Evolutionary conservation across 2,797 vertebrate genomes (phyloP).

Genomic region (Danionella dracula): DNA sequence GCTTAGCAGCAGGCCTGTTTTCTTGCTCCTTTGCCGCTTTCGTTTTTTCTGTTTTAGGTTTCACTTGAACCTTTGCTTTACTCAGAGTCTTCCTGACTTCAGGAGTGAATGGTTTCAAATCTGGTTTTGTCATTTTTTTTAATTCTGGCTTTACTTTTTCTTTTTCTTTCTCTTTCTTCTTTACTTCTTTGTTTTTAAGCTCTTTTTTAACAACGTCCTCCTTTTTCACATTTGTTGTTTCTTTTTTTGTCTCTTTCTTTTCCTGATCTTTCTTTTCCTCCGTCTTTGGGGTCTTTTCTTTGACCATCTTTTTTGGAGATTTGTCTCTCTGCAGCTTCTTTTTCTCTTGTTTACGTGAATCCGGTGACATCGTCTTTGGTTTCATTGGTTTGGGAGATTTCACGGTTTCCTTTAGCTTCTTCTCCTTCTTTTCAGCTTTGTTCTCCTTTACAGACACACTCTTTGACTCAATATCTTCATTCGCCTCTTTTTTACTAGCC

Average conservation of each 20-base stretch:
- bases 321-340: slow-evolving; percentile 88
- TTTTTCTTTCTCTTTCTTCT: slow-evolving; percentile 84
- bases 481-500: slow-evolving; percentile 77
- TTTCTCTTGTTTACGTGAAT: slow-evolving; percentile 82
- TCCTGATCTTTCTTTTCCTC: slow-evolving; percentile 98
- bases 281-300: slow-evolving; percentile 84
- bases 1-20: slow-evolving; percentile 65
- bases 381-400: slow-evolving; percentile 82
- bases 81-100: slow-evolving; percentile 94
- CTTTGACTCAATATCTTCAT: slow-evolving; percentile 80
- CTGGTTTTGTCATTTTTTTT: slow-evolving; percentile 88
- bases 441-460: slow-evolving; percentile 79
- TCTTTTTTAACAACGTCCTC: slow-evolving; percentile 81
- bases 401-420: slow-evolving; percentile 79
- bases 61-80: slow-evolving; percentile 87
- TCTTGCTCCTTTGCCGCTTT: slow-evolving; percentile 79
- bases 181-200: slow-evolving; percentile 81
- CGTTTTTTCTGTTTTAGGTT: slow-evolving; percentile 81
- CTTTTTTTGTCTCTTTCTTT: slow-evolving; percentile 85
- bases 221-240: slow-evolving; percentile 62
- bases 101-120: slow-evolving; percentile 92
- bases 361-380: slow-evolving; percentile 72
- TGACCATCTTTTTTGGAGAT: slow-evolving; percentile 76
- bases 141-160: slow-evolving; percentile 80
- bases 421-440: slow-evolving; percentile 81